phyloP scores from a whole-genome alignment of 2,888 invertebrate genomes.

The Archips crataeganus region DNA sequence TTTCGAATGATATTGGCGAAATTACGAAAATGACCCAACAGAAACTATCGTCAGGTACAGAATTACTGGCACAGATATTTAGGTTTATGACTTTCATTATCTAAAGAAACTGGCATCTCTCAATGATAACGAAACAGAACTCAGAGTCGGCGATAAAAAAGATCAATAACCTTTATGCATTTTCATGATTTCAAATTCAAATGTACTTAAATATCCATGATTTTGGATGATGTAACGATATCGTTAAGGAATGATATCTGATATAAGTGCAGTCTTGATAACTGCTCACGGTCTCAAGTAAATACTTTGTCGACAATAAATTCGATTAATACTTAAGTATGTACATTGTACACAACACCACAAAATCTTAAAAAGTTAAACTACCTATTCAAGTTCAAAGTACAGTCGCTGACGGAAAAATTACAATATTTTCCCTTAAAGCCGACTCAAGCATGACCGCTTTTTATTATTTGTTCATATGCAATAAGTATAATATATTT shows the following conservation, averaged over 20 bases:
- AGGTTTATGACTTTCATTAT: conserved; percentile 9
- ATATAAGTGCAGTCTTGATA: neutral
- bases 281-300: neutral
- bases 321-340: neutral
- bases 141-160: conserved; percentile 33
- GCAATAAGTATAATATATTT: no score
- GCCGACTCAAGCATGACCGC: no score
- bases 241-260: neutral
- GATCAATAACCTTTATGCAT: conserved; percentile 35
- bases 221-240: conserved; percentile 9
- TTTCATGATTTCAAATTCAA: conserved; percentile 5
- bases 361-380: no score
- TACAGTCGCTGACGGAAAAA: no score
- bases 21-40: no score
- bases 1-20: no score
- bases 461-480: no score
- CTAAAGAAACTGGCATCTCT: conserved; percentile 17
- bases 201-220: neutral
- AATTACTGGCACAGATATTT: neutral
- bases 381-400: no score
- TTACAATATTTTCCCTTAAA: no score
- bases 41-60: neutral
- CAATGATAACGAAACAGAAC: conserved; percentile 25
- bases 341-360: no score
- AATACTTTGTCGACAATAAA: neutral